Base-by-base conservation (phyloP, 2,888 invertebrate genomes). In the Pristionchus arcanus region DNA sequence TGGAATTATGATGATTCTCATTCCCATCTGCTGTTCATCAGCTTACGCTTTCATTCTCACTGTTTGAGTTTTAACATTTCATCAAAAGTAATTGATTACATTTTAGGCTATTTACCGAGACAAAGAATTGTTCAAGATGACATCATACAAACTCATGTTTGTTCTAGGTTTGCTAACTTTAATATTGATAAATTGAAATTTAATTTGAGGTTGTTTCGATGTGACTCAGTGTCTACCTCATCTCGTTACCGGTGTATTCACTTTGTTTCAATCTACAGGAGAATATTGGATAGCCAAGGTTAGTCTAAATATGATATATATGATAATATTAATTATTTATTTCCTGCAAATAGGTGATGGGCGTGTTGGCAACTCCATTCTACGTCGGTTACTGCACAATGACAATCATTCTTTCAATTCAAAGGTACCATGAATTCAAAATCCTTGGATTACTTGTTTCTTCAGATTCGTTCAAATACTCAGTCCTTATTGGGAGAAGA, bases 101-200 rank as follows among this genome's bases (percentile, higher is more conserved):
- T 3, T 55, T 83, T 34, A 85, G 92, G 91, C 91, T 71, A 93
- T 94, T 74, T 92, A 90, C 90, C 91, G 90, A 53, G 93, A 94
- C 90, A 91, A 91, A 28, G 94, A 94, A 59, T 87, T 94, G 42
- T 89, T 90, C 34, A 83, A 91, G 68, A 90, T 93, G 90, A 90
- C 93, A 19, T 92, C 93, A 85, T 94, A 94, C 90, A 91, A 92
- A 77, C 91, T 94, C 81, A 94, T 94, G 94, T 92, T 94, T 68
- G 89, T 91, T 28, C 90, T 94, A 15, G 92, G 92, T 31, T 11
- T 3, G 28, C 49, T 0, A 42, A n/a, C 81, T 28, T 37, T 13
- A 2, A 37, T 21, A 37, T 31, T 13, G 25, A n/a, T 7, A 63
- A 25, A 25, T 31, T 34, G 4, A 25, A 16, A 31, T 34, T 49